Evolutionary conservation across 2,888 invertebrate species (phyloP).

Genomic region (Ctenicera cuprea): DNA sequence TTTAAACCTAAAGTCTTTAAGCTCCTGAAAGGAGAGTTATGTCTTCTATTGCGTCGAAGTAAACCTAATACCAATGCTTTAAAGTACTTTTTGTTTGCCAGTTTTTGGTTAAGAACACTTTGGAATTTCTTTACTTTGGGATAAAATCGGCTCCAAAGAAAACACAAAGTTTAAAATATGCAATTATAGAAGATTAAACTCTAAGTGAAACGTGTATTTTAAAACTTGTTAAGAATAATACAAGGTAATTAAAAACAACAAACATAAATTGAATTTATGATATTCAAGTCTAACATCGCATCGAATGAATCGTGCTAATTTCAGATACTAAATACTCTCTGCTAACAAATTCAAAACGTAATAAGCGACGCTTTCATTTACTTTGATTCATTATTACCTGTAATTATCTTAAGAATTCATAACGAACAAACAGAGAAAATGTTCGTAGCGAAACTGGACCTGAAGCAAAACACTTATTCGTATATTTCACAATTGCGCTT

Average conservation of each 20-base stretch:
- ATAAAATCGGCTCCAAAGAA: background rate
- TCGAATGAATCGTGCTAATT: slow-evolving; percentile 45
- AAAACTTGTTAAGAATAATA: background rate
- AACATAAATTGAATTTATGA: slow-evolving; percentile 20
- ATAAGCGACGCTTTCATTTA: slow-evolving; percentile 39
- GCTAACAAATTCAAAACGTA: slow-evolving; percentile 38
- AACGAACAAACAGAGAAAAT: background rate
- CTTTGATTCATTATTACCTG: slow-evolving; percentile 49
- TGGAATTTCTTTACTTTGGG: background rate
- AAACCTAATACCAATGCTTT: slow-evolving; percentile 7
- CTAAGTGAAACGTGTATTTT: background rate
- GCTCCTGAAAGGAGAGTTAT: slow-evolving; percentile 28
- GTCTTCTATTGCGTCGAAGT: slow-evolving; percentile 4
- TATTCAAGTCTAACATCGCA: background rate
- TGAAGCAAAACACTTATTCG: no score
- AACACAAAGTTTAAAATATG: background rate
- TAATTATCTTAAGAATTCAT: slow-evolving; percentile 36
- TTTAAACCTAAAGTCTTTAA: slow-evolving; percentile 12
- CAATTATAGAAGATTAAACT: background rate
- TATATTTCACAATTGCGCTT: no score
- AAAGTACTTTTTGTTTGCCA: background rate
- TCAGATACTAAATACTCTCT: slow-evolving; percentile 11
- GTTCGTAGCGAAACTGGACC: no score
- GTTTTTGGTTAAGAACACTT: background rate
- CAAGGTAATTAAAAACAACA: slow-evolving; percentile 20